Conservation (phyloP, 2,113 vertebrate genomes). For the Trematocara nigrifrons region DNA sequence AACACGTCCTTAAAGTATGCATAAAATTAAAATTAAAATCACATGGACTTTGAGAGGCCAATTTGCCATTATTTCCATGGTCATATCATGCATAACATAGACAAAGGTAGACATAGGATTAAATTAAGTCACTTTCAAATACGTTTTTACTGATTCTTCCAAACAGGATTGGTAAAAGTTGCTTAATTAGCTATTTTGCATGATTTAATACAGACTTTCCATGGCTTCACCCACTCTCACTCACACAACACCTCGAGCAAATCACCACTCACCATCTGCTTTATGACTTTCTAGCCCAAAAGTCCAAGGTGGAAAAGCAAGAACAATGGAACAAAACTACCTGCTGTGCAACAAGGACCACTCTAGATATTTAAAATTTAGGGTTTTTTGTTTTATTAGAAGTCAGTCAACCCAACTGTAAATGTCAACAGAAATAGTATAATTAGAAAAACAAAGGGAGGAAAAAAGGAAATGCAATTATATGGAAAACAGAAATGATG, state of each 20-base stretch:
- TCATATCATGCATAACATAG: background rate
- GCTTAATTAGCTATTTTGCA: background rate
- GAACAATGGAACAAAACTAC: background rate
- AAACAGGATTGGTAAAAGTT: background rate
- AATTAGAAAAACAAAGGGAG: background rate
- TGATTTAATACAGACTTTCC: background rate
- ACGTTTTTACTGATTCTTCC: background rate
- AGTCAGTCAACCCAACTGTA: background rate
- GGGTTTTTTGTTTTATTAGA: background rate
- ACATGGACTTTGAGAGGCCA: background rate
- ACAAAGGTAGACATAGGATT: background rate
- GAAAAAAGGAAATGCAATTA: background rate
- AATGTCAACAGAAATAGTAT: background rate
- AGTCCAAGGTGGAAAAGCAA: background rate
- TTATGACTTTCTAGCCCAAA: background rate
- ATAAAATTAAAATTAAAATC: background rate
- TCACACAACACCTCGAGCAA: background rate
- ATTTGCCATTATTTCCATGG: background rate
- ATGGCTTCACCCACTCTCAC: background rate
- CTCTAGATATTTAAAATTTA: background rate
- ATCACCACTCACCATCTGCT: background rate
- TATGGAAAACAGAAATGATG: background rate
- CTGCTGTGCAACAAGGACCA: background rate
- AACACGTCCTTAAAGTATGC: background rate
- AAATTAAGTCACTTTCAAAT: background rate